Evolutionary conservation across 2,797 vertebrate species (phyloP), one percentile per base, ranked within the genome.

Genomic region (Clarias pachynema): DNA sequence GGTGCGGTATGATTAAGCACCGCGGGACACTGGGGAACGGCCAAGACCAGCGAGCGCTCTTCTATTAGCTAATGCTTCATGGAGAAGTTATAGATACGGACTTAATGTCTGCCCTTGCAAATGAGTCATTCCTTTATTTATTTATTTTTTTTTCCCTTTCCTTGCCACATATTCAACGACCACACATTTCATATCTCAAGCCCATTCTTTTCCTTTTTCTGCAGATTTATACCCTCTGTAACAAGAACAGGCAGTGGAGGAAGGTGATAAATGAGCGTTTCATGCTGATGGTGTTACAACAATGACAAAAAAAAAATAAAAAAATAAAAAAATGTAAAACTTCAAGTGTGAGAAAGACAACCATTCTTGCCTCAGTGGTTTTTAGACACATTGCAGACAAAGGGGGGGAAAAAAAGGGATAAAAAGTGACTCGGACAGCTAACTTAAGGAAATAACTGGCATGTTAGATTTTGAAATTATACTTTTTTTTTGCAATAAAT

Each of bases 191-290:
- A 4, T 31, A 34, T 82, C 66, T 24, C 66, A n/a, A 9, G 31
- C 44, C 53, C 2, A 22, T 83, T 82, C 44, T 65, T 78, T 65
- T 63, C 56, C 26, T 10, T 26, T 62, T n/a, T n/a, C 22, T n/a
- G 56, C 70, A 68, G 62, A 86, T 68, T 69, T 85, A 79, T 78
- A 72, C 79, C 85, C 49, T 75, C 82, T 86, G 68, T 83, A 87
- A 90, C 87, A 84, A 86, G 86, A 75, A 82, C 72, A 84, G 85
- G 85, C 83, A 87, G 84, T 56, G 34, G 37, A 89, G 82, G 83
- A 88, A 87, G 75, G 62, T 44, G 82, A 81, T 86, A 90, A 89
- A 87, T 75, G 82, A 84, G 79, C 74, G 72, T 73, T 34, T 60
- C 26, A n/a, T 66, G 73, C 31, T 84, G 74, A 84, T 79, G 81